Percentiles rank a stretch among this genome's conserved stretches.
Conservation (phyloP, 2,888 invertebrate genomes). For the Caenorhabditis sp. region DNA sequence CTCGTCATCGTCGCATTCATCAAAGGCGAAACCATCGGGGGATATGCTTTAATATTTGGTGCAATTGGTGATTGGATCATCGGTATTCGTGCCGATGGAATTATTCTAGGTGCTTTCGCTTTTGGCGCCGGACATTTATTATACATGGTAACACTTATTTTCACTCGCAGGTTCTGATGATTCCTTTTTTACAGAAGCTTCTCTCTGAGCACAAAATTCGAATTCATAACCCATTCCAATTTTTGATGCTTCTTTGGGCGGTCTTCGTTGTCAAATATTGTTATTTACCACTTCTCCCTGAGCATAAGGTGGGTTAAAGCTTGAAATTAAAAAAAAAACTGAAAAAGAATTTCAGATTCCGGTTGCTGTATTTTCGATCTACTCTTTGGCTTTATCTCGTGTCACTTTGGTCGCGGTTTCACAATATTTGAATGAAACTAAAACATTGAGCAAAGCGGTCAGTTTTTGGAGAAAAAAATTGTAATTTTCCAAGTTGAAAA, state of each 20-base stretch:
- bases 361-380: slow-evolving; percentile 43
- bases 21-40: slow-evolving; percentile 15
- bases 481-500: background rate
- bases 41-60: slow-evolving; percentile 49
- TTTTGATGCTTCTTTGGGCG: slow-evolving; percentile 41
- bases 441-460: slow-evolving; percentile 35
- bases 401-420: slow-evolving; percentile 47
- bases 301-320: slow-evolving; percentile 13
- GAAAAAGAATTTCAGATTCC: slow-evolving; percentile 9
- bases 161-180: background rate
- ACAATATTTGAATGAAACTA: slow-evolving; percentile 47
- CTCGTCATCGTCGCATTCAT: slow-evolving; percentile 22
- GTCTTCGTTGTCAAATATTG: slow-evolving; percentile 47
- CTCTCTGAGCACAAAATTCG: slow-evolving; percentile 25
- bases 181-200: slow-evolving; percentile 23
- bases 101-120: slow-evolving; percentile 57
- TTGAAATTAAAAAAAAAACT: background rate
- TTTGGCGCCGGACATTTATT: slow-evolving; percentile 61
- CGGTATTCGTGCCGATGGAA: slow-evolving; percentile 49
- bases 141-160: slow-evolving; percentile 45
- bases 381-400: slow-evolving; percentile 51
- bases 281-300: slow-evolving; percentile 32
- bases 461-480: background rate
- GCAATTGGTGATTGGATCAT: slow-evolving; percentile 63
- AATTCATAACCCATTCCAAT: slow-evolving; percentile 28